phyloP scores from a whole-genome alignment of 2,888 invertebrate species.

The Atethmia centrago region DNA sequence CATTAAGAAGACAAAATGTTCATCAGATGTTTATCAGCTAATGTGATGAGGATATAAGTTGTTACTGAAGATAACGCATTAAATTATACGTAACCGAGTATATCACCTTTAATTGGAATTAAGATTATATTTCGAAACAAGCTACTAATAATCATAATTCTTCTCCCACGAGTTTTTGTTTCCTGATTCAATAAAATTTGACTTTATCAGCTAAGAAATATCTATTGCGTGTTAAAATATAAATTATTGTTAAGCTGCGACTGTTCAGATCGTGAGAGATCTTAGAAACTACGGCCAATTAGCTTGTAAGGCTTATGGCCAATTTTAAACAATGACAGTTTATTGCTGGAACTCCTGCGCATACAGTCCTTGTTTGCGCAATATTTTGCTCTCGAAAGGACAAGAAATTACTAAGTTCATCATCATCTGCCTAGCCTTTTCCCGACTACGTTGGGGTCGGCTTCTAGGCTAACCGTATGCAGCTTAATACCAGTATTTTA shows the following conservation, averaged over 20 bases:
- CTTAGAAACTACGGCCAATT: slow-evolving; percentile 54
- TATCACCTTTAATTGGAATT: slow-evolving; percentile 62
- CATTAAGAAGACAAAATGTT: neutral
- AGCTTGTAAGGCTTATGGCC: slow-evolving; percentile 50
- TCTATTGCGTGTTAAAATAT: slow-evolving; percentile 69
- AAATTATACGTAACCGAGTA: slow-evolving; percentile 43
- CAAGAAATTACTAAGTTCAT: too few species aligned
- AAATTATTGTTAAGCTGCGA: slow-evolving; percentile 63
- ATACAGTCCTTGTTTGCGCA: too few species aligned
- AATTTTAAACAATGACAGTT: slow-evolving; percentile 61
- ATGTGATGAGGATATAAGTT: slow-evolving; percentile 32
- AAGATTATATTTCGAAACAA: slow-evolving; percentile 71
- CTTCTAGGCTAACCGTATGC: too few species aligned
- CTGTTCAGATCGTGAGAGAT: slow-evolving; percentile 65
- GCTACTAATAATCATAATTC: slow-evolving; percentile 62
- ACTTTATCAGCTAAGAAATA: slow-evolving; percentile 71
- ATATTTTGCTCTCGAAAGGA: too few species aligned
- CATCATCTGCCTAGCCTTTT: too few species aligned
- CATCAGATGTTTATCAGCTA: slow-evolving; percentile 17
- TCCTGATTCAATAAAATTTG: slow-evolving; percentile 77
- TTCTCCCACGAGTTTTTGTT: slow-evolving; percentile 80
- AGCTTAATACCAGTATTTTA: too few species aligned
- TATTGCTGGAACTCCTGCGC: slow-evolving; percentile 32
- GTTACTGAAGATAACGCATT: slow-evolving; percentile 42
- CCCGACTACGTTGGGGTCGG: too few species aligned